phyloP scores from a whole-genome alignment of 2,797 vertebrate genomes.

The Rhinella marina region DNA sequence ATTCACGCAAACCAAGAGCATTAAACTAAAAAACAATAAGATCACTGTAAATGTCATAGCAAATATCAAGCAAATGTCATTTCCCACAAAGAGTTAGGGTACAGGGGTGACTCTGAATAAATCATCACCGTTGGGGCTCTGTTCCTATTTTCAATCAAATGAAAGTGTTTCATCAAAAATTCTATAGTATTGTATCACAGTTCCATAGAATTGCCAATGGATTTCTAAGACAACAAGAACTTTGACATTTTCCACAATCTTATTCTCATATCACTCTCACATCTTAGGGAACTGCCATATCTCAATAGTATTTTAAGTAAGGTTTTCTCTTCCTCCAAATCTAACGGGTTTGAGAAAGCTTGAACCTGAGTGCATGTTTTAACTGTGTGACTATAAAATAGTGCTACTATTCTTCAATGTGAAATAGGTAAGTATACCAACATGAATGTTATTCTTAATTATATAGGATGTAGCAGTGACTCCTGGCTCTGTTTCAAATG shows the following conservation, averaged over 20 bases:
- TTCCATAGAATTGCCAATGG: neutral
- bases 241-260: neutral
- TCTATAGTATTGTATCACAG: neutral
- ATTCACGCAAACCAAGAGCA: neutral
- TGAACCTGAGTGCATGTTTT: neutral
- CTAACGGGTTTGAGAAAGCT: neutral
- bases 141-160: neutral
- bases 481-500: slow-evolving; percentile 75
- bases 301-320: neutral
- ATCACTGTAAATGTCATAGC: neutral
- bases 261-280: neutral
- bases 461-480: slow-evolving; percentile 74
- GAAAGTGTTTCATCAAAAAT: neutral
- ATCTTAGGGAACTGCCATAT: neutral
- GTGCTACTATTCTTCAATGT: neutral
- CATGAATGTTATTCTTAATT: neutral
- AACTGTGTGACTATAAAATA: neutral
- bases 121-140: no score
- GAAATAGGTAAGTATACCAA: neutral
- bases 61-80: neutral
- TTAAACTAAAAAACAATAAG: neutral
- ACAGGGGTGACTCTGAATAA: no score
- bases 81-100: neutral
- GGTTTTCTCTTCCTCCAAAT: neutral
- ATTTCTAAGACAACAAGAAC: neutral